Conservation (phyloP, 2,888 invertebrate species). For the Sinopyrophorus schimmeli region DNA sequence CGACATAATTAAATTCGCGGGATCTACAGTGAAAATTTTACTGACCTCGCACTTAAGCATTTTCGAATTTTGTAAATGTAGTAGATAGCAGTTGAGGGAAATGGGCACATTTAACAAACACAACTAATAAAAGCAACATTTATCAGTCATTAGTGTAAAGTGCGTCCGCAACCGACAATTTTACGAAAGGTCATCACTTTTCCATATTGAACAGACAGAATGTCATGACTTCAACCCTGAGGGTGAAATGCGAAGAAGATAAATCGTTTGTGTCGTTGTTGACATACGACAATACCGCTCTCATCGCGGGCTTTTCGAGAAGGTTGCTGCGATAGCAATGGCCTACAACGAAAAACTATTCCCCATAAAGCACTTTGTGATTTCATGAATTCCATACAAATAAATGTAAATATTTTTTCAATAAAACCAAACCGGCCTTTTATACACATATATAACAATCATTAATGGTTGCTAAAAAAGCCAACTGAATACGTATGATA, state of each 20-base stretch:
- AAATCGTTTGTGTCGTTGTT: constrained; percentile 52
- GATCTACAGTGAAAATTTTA: constrained; percentile 36
- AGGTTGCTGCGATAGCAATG: constrained; percentile 33
- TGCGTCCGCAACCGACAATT: constrained; percentile 21
- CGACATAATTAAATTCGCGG: constrained; percentile 46
- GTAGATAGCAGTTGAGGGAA: constrained; percentile 18
- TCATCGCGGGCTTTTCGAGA: constrained; percentile 27
- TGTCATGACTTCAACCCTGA: constrained; percentile 45
- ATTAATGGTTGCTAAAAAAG: too few species aligned
- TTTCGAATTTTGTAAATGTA: too few species aligned
- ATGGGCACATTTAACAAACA: too few species aligned
- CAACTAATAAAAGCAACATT: too few species aligned
- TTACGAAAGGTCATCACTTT: constrained; percentile 41
- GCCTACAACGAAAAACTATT: constrained; percentile 31
- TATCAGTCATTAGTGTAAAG: constrained; percentile 28
- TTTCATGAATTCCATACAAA: constrained; percentile 13
- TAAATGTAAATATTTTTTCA: constrained; percentile 19
- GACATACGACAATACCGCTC: constrained; percentile 52
- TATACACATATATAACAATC: too few species aligned
- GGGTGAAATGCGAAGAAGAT: constrained; percentile 53
- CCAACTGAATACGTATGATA: too few species aligned
- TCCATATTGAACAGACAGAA: constrained; percentile 43
- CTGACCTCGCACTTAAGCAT: constrained; percentile 40
- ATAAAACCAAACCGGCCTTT: too few species aligned
- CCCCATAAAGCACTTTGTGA: constrained; percentile 16